These are phyloP conservation scores for Empidonax alnorum DNA, from an alignment of 2,113 vertebrate species.

Conservation along the genomic window DNA sequence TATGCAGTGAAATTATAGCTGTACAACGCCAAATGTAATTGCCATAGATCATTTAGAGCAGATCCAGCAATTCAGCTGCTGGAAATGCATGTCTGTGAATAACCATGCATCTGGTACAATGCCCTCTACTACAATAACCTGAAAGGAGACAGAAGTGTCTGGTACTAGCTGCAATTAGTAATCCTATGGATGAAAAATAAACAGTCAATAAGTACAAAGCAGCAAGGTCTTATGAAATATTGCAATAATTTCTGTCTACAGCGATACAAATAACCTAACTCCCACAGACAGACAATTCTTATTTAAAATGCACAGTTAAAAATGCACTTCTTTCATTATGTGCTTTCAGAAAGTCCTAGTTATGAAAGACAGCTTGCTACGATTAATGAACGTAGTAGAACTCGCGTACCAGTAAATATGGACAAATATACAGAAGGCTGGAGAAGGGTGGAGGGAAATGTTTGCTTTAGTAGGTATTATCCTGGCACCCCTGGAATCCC, in stretches of 20 bases:
- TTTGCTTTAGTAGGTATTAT: background rate
- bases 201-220: constrained; percentile 31
- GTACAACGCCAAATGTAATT: constrained; percentile 53
- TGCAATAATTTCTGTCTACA: background rate
- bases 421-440: background rate
- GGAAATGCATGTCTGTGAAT: constrained; percentile 50
- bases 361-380: background rate
- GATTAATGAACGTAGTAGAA: background rate
- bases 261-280: background rate
- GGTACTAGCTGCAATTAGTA: constrained; percentile 33
- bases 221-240: background rate
- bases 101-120: constrained; percentile 34
- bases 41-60: constrained; percentile 66
- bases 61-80: constrained; percentile 67
- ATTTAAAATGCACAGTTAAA: background rate
- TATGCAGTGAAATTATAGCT: constrained; percentile 75
- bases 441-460: background rate
- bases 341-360: background rate
- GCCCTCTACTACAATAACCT: constrained; percentile 51
- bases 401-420: background rate
- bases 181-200: constrained; percentile 49
- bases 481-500: background rate
- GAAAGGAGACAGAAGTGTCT: constrained; percentile 36
- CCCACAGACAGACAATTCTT: background rate
- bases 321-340: background rate